Conservation (phyloP, 1,140 invertebrate genomes). For the Acyrthosiphon pisum region DNA sequence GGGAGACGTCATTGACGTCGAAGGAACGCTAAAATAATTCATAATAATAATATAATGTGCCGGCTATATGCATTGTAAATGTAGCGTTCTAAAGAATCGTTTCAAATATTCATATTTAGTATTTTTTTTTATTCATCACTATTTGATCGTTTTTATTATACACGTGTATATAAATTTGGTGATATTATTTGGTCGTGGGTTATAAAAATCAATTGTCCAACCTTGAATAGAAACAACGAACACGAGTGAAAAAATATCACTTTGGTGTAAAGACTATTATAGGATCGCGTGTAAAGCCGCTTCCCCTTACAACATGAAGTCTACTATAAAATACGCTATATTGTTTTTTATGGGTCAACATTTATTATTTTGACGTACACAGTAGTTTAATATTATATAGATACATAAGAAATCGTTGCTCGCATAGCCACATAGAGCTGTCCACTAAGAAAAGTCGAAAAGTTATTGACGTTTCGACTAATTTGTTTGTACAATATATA, state of each 20-base stretch:
- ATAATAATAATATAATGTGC: background rate
- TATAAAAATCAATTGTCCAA: conserved; percentile 1
- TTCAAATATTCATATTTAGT: background rate
- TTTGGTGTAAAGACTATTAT: background rate
- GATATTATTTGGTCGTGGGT: background rate
- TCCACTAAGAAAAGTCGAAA: background rate
- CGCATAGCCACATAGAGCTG: background rate
- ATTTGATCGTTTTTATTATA: background rate
- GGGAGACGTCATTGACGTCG: background rate
- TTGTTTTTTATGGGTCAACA: conserved; percentile 19
- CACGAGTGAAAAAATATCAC: background rate
- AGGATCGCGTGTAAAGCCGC: background rate
- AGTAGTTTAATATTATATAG: background rate
- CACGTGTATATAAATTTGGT: background rate
- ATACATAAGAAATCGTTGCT: background rate
- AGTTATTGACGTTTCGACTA: background rate
- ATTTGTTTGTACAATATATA: conserved; percentile 14
- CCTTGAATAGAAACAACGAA: background rate
- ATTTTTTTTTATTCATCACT: background rate
- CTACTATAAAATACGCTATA: background rate
- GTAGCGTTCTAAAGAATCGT: background rate
- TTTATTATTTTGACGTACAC: background rate
- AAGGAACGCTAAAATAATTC: background rate
- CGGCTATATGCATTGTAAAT: background rate
- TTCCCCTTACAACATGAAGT: background rate